Conservation (phyloP, 2,113 vertebrate species). For the Daubentonia madagascariensis region DNA sequence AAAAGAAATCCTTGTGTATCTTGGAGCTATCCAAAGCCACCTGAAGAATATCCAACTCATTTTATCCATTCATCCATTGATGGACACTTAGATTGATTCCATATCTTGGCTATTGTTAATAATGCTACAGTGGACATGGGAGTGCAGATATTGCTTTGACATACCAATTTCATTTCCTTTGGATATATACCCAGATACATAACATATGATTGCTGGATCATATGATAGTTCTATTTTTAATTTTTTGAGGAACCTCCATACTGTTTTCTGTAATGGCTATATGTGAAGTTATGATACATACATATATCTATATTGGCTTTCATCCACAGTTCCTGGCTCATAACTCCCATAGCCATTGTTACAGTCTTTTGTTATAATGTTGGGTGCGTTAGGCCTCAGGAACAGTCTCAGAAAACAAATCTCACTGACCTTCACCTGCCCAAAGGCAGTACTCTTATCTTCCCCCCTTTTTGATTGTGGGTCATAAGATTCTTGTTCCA, state of each 20-base stretch:
- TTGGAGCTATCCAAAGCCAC: not conserved
- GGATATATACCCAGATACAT: not conserved
- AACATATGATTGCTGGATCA: not conserved
- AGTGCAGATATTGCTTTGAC: not conserved
- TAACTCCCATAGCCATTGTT: too few relatives aligned
- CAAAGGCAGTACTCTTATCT: too few relatives aligned
- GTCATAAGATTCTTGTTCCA: too few relatives aligned
- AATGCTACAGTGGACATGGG: not conserved
- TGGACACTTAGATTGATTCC: not conserved
- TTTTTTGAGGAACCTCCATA: not conserved
- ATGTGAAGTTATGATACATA: too few relatives aligned
- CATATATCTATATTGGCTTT: too few relatives aligned
- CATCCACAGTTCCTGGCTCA: too few relatives aligned
- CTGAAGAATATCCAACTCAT: not conserved
- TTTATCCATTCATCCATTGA: not conserved
- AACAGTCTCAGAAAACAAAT: too few relatives aligned
- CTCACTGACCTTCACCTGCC: too few relatives aligned
- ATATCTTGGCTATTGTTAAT: not conserved
- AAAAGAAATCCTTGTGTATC: not conserved
- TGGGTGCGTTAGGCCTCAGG: too few relatives aligned
- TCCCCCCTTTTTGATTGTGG: too few relatives aligned
- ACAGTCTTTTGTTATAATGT: too few relatives aligned
- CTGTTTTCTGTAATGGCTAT: not conserved
- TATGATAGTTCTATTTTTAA: not conserved
- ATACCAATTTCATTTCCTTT: not conserved